Base-by-base conservation (phyloP, 1,140 invertebrate genomes). In the Eufriesea mexicana region DNA sequence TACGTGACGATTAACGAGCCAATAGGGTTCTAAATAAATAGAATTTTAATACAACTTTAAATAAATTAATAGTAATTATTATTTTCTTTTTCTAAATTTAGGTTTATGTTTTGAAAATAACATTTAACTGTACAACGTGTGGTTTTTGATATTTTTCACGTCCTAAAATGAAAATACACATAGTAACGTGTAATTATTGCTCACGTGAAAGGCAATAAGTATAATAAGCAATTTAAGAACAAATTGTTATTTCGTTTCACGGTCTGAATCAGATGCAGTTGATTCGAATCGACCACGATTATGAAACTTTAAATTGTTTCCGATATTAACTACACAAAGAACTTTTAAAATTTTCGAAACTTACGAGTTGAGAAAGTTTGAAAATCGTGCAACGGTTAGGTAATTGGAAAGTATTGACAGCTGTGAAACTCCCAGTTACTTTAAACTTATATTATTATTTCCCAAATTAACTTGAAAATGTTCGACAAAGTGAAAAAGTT, bases 261-360 rank as follows among this genome's bases (percentile, higher is more conserved):
- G 5, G 9, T 35, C 35, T 35, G 35, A 1, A 35, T 35, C 35
- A 16, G n/a, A 7, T 14, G 9, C 9, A n/a, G 16, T 28, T 62
- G 6, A 49, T 2, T 47, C 5, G 20, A 25, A 47, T n/a, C 25
- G 25, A 71, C 20, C 20, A 28, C 16, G 47, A 71, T 51, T 51
- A 51, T 28, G 47, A 71, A 62, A 28, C 25, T 49, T 47, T 18
- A 5, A 74, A 49, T 73, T 47, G 7, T 42, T 10, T 47, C 35
- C 10, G 23, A 75, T 35, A 74, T 74, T 74, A 61, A 28, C 45
- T 61, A 18, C 23, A 8, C 20, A 28, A 18, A 23, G 66, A 79
- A 84, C 20, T 85, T 85, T 23, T 5, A n/a, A 73, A 84, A 57
- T 9, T 49, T 7, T 25, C 62, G 51, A 84, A 79, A 74, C 23